Evolutionary conservation across 37 sponge, comb jelly and placozoan genomes (phyloP), one percentile per base, ranked within the genome.

Genomic region (Amphimedon queenslandica): DNA sequence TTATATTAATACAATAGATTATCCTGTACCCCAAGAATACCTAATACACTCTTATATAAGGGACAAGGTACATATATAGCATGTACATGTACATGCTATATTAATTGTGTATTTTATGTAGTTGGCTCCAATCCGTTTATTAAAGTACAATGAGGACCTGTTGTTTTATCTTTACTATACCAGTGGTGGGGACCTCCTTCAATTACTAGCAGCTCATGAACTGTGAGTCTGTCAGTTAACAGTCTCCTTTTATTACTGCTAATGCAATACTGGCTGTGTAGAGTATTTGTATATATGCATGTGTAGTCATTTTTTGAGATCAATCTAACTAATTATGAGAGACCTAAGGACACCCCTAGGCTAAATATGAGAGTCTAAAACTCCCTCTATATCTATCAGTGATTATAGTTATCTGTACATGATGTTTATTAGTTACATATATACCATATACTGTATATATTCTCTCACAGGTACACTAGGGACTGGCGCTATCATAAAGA

Each of bases 401-500:
- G n/a, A n/a, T n/a, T n/a, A n/a, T n/a, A n/a, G n/a, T n/a, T n/a
- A n/a, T n/a, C n/a, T n/a, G n/a, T n/a, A n/a, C n/a, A n/a, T n/a
- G n/a, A n/a, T n/a, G n/a, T n/a, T n/a, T n/a, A n/a, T n/a, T n/a
- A n/a, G n/a, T n/a, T n/a, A n/a, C n/a, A n/a, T n/a, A n/a, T n/a
- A n/a, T n/a, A n/a, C n/a, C n/a, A n/a, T n/a, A n/a, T n/a, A n/a
- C n/a, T n/a, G n/a, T n/a, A n/a, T n/a, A n/a, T n/a, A n/a, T n/a
- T n/a, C n/a, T n/a, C n/a, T 47, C 6, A 8, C 58, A 93, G 94
- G 27, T 88, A 92, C 41, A 66, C 82, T 29, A 76, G 95, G 43
- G 92, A 94, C 51, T 97, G 99, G 99, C 64, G 95, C 25, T 97
- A 92, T 69, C 95, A 97, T 82, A 98, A 95, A 57, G 96, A 94